Conservation (phyloP, 2,888 invertebrate genomes). For the Campoletis raptor region DNA sequence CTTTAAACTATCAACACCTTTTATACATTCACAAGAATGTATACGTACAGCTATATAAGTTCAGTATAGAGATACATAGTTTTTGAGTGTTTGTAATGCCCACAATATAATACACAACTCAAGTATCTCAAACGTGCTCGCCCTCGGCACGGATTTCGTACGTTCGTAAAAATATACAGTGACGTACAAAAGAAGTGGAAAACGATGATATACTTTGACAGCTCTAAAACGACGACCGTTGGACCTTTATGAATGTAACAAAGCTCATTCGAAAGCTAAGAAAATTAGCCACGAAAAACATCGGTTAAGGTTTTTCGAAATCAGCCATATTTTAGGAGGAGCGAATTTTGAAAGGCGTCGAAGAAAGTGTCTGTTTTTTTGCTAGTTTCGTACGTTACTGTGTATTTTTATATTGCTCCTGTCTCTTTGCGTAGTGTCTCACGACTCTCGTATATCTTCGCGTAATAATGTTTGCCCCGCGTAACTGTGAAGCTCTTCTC, state of each 20-base stretch:
- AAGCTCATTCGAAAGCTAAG: too few species aligned
- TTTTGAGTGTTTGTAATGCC: slow-evolving; percentile 42
- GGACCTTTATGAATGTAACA: too few species aligned
- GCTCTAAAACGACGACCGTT: too few species aligned
- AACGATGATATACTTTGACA: too few species aligned
- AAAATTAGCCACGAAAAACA: too few species aligned
- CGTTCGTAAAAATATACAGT: slow-evolving; percentile 6
- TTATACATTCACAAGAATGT: neutral
- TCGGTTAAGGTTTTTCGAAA: too few species aligned
- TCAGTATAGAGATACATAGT: neutral
- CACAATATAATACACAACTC: slow-evolving; percentile 46
- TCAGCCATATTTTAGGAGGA: too few species aligned
- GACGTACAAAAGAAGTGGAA: too few species aligned
- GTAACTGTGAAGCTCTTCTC: slow-evolving; percentile 12
- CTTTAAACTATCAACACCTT: slow-evolving; percentile 44
- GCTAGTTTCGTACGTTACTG: too few species aligned
- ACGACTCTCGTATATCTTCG: slow-evolving; percentile 6
- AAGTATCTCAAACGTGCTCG: slow-evolving; percentile 61
- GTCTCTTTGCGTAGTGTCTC: slow-evolving; percentile 3
- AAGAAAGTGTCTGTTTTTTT: too few species aligned
- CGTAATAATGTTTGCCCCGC: slow-evolving; percentile 11
- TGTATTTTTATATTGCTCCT: neutral
- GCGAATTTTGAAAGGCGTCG: too few species aligned
- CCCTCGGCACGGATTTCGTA: slow-evolving; percentile 67
- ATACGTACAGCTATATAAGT: neutral